Conservation (phyloP, 2,888 invertebrate species). For the Acanthosepion esculentum region DNA sequence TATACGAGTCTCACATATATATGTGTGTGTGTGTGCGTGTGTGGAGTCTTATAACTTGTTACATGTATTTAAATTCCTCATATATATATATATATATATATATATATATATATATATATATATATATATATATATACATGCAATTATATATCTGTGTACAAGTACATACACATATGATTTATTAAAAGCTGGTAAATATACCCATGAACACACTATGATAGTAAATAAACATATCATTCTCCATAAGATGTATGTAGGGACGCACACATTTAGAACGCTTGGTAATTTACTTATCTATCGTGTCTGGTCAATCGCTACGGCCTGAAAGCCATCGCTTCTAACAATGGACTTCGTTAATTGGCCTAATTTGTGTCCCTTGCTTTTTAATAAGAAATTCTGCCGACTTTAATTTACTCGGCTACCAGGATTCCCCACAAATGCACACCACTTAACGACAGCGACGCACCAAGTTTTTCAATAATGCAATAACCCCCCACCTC, state of each 20-base stretch:
- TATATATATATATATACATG: not conserved
- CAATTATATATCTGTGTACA: not conserved
- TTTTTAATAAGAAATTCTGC: not conserved
- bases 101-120: conserved; percentile 17
- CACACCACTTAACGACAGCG: not conserved
- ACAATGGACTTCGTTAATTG: not conserved
- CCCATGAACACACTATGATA: too few species aligned
- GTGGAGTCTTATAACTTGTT: not conserved
- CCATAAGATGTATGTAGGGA: not conserved
- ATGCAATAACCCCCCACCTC: not conserved
- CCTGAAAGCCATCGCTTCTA: conserved; percentile 6
- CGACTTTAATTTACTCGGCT: not conserved
- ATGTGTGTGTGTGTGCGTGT: not conserved
- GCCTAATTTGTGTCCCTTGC: not conserved
- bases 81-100: not conserved
- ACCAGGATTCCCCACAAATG: not conserved
- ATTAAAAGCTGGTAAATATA: too few species aligned
- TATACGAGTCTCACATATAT: not conserved
- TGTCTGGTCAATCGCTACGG: not conserved
- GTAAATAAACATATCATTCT: not conserved
- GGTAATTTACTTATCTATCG: not conserved
- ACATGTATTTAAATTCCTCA: too few species aligned
- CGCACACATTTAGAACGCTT: not conserved
- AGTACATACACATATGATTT: not conserved
- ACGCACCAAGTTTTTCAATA: not conserved